phyloP scores from a whole-genome alignment of 2,888 invertebrate genomes.

The Mallateleia sp. region DNA sequence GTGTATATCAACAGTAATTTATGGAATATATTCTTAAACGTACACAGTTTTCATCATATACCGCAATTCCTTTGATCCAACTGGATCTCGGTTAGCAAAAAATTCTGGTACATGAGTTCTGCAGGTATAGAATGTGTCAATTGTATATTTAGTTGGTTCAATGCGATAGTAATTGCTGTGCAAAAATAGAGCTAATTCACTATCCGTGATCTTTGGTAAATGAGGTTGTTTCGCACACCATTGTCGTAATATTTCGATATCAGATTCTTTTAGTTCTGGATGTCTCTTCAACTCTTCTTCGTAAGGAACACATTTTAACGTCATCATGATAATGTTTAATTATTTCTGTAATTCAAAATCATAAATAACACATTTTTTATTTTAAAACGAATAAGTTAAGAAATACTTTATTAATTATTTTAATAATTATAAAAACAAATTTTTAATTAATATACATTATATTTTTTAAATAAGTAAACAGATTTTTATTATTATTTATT shows the following conservation, averaged over 20 bases:
- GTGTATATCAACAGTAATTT: no score
- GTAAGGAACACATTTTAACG: slow-evolving; percentile 82
- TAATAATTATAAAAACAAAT: no score
- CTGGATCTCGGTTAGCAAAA: slow-evolving; percentile 89
- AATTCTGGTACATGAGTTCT: slow-evolving; percentile 91
- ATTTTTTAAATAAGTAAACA: no score
- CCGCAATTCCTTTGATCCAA: slow-evolving; percentile 89
- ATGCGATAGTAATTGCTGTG: slow-evolving; percentile 93
- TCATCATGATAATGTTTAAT: slow-evolving; percentile 32
- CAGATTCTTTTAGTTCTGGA: slow-evolving; percentile 91
- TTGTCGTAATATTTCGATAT: slow-evolving; percentile 91
- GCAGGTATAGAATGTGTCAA: slow-evolving; percentile 93
- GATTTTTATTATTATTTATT: no score
- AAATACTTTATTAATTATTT: no score
- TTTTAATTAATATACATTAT: no score
- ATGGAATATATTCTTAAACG: no score
- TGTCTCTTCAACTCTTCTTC: slow-evolving; percentile 92
- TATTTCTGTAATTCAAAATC: not conserved
- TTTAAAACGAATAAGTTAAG: no score
- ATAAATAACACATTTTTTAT: no score
- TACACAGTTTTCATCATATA: slow-evolving; percentile 91
- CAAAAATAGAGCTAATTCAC: slow-evolving; percentile 92
- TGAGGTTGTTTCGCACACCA: slow-evolving; percentile 94
- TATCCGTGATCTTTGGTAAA: slow-evolving; percentile 91
- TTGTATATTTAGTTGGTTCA: slow-evolving; percentile 92